A percentile compares a stretch with the other conserved stretches of the same genome.
Conservation (phyloP, 37 sponge, comb jelly and placozoan species). For the Halichondria panicea region DNA sequence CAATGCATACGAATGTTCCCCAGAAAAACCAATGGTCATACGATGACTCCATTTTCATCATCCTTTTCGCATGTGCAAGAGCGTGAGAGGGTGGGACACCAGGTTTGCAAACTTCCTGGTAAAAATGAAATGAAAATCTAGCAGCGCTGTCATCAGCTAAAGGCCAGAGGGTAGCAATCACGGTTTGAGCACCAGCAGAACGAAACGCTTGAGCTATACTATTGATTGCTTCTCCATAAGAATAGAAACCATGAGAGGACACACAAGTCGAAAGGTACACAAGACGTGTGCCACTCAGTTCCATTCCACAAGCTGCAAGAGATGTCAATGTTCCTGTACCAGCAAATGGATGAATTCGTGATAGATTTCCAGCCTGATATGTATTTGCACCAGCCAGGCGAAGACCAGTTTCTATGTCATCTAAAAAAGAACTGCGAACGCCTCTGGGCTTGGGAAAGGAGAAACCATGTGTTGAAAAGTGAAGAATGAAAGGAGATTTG, state of each 20-base stretch:
- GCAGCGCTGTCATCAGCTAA: constrained; percentile 25
- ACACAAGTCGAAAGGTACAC: constrained; percentile 48
- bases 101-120: not conserved
- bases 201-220: constrained; percentile 46
- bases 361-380: constrained; percentile 13
- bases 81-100: constrained; percentile 29
- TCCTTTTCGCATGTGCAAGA: constrained; percentile 6
- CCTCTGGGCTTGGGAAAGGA: constrained; percentile 17
- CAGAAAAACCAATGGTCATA: constrained; percentile 28
- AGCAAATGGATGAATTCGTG: constrained; percentile 3
- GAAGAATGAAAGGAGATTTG: constrained; percentile 47
- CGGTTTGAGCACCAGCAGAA: constrained; percentile 38
- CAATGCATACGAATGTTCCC: too few species aligned
- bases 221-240: constrained; percentile 17
- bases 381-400: constrained; percentile 40
- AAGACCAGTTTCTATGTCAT: constrained; percentile 25
- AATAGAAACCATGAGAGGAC: constrained; percentile 25
- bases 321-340: constrained; percentile 25
- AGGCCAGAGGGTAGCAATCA: constrained; percentile 48
- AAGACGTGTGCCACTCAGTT: constrained; percentile 21
- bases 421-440: constrained; percentile 23
- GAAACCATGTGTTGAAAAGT: constrained; percentile 48
- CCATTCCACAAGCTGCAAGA: constrained; percentile 33
- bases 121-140: constrained; percentile 29
- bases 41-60: constrained; percentile 4